Evolutionary conservation across 2,113 vertebrate species (phyloP), one percentile per base, ranked within the genome.

Genomic region (Triplophysa siluroides): DNA sequence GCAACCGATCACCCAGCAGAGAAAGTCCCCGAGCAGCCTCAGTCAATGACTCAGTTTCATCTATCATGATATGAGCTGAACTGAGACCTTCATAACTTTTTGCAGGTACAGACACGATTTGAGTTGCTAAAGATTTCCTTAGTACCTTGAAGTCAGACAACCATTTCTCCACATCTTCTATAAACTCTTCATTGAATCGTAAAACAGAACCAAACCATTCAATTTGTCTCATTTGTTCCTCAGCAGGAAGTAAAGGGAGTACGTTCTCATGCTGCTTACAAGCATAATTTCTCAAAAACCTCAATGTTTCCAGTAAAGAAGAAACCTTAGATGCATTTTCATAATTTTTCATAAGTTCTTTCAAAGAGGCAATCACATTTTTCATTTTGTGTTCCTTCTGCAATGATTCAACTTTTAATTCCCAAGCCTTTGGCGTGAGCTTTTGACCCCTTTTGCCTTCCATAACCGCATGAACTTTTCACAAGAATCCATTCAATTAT

Each of bases 111-210:
- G 64, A 8, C 41, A 9, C 12, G 21, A 38, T 21, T 23, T 7
- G 38, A 67, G 64, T 21, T 19, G 13, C 0, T 23, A 0, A 8
- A 2, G n/a, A 45, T 67, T 14, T 45, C n/a, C 1, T 45, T n/a
- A 12, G 3, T 54, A 18, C 18, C 19, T 10, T 21, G n/a, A 67
- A 9, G 21, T 67, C 65, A 67, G 0, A 16, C n/a, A 67, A 12
- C 65, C 41, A 67, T 67, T 67, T 4, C 4, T 67, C 65, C 65
- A 67, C 65, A 45, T 67, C 41, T 45, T 45, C 65, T 8, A 23
- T 23, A 16, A 67, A 67, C 0, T 33, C 65, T 23, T 67, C 45
- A 21, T 67, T 67, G 6, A 67, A 45, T n/a, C 10, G n/a, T 21
- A 7, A 45, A 24, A 67, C 0, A 45, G 38, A 67, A 6, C n/a